These are phyloP conservation scores for Alsophila aescularia DNA, from an alignment of 2,888 invertebrate species.

Conservation along the genomic window DNA sequence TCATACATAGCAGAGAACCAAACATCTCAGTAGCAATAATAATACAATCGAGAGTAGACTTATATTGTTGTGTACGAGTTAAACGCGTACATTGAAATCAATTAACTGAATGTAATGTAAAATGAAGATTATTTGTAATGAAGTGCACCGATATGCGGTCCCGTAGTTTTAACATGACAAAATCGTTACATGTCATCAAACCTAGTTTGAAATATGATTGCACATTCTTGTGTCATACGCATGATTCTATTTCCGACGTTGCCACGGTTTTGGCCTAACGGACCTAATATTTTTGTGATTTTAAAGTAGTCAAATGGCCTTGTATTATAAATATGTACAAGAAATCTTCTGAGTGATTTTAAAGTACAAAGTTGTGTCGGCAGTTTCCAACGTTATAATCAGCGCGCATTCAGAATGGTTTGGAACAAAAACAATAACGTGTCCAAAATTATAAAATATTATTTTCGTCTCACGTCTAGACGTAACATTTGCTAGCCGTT, in stretches of 20 bases:
- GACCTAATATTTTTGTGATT: not conserved
- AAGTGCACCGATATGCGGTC: no score
- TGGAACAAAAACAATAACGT: no score
- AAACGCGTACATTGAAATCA: constrained; percentile 15
- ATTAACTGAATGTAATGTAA: no score
- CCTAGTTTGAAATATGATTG: constrained; percentile 21
- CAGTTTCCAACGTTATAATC: constrained; percentile 47
- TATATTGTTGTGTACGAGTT: constrained; percentile 4
- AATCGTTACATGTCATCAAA: constrained; percentile 6
- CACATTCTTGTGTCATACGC: constrained; percentile 1
- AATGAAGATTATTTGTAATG: no score
- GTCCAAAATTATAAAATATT: no score
- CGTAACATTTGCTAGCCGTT: no score
- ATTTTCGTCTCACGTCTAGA: no score
- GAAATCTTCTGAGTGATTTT: constrained; percentile 66
- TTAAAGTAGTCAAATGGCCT: constrained; percentile 14
- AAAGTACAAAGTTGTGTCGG: constrained; percentile 75
- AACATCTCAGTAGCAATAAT: not conserved
- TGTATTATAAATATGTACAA: constrained; percentile 47
- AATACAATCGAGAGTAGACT: not conserved
- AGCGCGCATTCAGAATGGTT: no score
- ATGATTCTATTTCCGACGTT: not conserved
- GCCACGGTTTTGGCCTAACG: constrained; percentile 5
- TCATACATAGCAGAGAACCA: no score
- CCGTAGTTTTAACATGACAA: constrained; percentile 1